Conservation (phyloP, 2,113 vertebrate genomes). For the Polypterus senegalus region DNA sequence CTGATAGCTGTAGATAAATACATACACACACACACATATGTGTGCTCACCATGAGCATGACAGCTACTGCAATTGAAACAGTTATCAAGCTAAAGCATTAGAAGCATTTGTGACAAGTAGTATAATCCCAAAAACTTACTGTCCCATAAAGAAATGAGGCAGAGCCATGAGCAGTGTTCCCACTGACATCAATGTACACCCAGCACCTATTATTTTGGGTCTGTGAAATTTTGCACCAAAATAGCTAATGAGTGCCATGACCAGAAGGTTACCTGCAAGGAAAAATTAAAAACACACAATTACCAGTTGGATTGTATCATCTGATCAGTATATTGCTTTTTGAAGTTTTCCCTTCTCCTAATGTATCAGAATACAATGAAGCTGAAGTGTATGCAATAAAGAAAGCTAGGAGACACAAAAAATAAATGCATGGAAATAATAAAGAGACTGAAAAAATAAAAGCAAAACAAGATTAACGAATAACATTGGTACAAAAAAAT, state of each 20-base stretch:
- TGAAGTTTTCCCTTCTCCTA: too few relatives aligned
- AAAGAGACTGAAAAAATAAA: too few relatives aligned
- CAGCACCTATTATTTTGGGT: constrained; percentile 56
- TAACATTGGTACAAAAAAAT: too few relatives aligned
- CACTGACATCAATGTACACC: constrained; percentile 54
- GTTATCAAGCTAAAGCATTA: background rate
- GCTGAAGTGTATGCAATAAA: too few relatives aligned
- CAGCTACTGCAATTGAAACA: background rate
- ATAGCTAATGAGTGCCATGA: constrained; percentile 62
- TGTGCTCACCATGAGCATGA: background rate
- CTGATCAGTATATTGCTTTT: too few relatives aligned
- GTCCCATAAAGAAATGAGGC: constrained; percentile 65
- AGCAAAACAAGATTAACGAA: too few relatives aligned
- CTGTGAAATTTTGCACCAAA: constrained; percentile 62
- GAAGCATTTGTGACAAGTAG: background rate
- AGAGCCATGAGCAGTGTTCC: constrained; percentile 54
- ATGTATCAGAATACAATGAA: too few relatives aligned
- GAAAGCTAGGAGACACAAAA: too few relatives aligned
- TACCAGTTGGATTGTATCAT: too few relatives aligned
- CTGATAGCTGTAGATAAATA: constrained; percentile 7
- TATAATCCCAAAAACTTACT: constrained; percentile 38
- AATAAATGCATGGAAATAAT: too few relatives aligned
- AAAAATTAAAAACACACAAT: background rate
- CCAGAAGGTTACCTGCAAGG: constrained; percentile 53
- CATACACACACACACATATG: background rate